These are phyloP conservation scores for Psephotus haematonotus DNA, from an alignment of 2,113 vertebrate species.

Conservation along the genomic window DNA sequence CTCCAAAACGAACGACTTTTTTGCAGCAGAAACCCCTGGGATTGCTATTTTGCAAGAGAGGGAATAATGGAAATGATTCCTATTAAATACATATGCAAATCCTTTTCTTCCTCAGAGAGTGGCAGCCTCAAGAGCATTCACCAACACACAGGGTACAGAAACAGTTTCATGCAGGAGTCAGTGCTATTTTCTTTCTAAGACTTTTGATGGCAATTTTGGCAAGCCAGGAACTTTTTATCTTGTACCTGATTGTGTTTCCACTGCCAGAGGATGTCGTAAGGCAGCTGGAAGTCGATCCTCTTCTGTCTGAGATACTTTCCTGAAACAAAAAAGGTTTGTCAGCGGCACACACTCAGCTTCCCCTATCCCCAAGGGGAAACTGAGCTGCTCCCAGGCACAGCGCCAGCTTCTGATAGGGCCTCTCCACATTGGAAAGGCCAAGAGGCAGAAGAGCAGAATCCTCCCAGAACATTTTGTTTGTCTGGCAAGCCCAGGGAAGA, in stretches of 20 bases:
- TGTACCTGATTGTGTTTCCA: slow-evolving; percentile 95
- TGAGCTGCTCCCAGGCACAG: not conserved
- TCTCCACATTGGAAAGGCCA: not conserved
- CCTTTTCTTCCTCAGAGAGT: not conserved
- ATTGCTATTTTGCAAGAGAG: slow-evolving; percentile 43
- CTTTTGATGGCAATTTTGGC: not conserved
- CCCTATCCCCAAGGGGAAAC: not conserved
- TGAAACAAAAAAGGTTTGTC: slow-evolving; percentile 66
- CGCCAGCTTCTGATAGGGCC: not conserved
- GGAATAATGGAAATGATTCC: slow-evolving; percentile 37
- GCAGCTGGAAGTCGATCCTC: slow-evolving; percentile 94
- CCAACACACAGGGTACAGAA: not conserved
- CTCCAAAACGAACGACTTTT: not conserved
- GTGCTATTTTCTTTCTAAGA: not conserved
- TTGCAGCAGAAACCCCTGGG: not conserved
- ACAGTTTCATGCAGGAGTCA: not conserved
- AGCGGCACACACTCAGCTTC: not conserved
- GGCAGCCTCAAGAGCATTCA: slow-evolving; percentile 2
- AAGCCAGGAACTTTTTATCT: not conserved
- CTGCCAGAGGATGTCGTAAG: slow-evolving; percentile 96
- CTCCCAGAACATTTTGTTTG: not conserved
- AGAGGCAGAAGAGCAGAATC: not conserved
- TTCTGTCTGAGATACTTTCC: slow-evolving; percentile 97
- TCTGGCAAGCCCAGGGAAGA: not conserved
- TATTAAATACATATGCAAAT: slow-evolving; percentile 50